Evolutionary conservation across 2,113 vertebrate species (phyloP).

Genomic region (Crotalus viridis): DNA sequence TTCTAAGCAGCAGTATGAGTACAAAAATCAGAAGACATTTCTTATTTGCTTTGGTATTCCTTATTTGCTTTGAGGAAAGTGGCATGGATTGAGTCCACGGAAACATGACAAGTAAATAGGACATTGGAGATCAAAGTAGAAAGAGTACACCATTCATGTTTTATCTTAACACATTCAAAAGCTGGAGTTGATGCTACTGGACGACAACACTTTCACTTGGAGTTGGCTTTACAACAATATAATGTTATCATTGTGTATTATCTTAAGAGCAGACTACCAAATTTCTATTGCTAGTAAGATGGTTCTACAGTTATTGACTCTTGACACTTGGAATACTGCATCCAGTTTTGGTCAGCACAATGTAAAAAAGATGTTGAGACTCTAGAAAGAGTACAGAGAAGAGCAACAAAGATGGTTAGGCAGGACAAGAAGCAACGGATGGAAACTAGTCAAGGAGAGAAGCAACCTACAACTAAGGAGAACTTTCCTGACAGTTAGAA

Average conservation of each 20-base stretch:
- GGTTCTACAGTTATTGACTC: neutral
- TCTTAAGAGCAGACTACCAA: neutral
- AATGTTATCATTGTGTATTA: neutral
- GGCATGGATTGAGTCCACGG: neutral
- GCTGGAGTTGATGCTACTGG: neutral
- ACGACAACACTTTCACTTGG: neutral
- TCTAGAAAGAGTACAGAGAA: too few species aligned
- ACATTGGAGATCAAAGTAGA: neutral
- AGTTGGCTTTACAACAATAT: neutral
- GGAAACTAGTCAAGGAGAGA: too few species aligned
- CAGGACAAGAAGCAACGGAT: too few species aligned
- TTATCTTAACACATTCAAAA: neutral
- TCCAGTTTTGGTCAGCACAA: too few species aligned
- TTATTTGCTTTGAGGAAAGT: neutral
- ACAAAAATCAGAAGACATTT: neutral
- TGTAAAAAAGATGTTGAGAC: too few species aligned
- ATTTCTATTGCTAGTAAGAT: neutral
- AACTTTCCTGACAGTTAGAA: too few species aligned
- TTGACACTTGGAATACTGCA: neutral
- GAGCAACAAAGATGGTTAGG: too few species aligned
- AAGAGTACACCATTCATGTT: neutral
- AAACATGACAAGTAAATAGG: neutral
- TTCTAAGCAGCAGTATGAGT: neutral
- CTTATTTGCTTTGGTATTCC: neutral
- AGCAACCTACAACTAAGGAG: too few species aligned